phyloP scores from a whole-genome alignment of 2,888 invertebrate genomes.

The Oxycera nigricornis region DNA sequence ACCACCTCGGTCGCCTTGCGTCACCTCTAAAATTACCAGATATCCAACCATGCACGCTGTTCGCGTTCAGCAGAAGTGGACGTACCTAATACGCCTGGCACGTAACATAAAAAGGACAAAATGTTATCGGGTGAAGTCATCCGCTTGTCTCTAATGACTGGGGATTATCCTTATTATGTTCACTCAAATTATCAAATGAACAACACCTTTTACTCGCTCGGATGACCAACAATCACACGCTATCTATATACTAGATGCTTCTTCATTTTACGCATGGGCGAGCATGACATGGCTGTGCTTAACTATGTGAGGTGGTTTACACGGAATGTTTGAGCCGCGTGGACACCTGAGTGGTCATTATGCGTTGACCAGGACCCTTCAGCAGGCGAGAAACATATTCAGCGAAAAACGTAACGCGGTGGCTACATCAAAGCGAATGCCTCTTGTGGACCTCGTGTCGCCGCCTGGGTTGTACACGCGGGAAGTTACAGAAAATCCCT shows the following conservation, averaged over 20 bases:
- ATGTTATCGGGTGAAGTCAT: constrained; percentile 33
- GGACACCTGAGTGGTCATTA: background rate
- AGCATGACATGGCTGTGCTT: background rate
- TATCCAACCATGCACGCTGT: background rate
- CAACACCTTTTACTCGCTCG: constrained; percentile 25
- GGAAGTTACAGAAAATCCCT: background rate
- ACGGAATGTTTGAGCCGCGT: background rate
- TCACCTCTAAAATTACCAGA: no score
- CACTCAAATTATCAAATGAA: constrained; percentile 45
- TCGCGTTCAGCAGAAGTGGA: background rate
- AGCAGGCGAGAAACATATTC: background rate
- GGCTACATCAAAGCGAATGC: constrained; percentile 39
- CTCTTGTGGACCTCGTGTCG: constrained; percentile 17
- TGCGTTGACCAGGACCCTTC: background rate
- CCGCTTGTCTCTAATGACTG: constrained; percentile 40
- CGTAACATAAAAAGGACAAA: background rate
- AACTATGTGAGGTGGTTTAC: background rate
- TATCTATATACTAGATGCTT: background rate
- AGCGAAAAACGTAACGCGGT: no score
- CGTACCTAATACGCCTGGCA: background rate
- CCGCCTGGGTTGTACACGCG: constrained; percentile 39
- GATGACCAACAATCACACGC: constrained; percentile 8
- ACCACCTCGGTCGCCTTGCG: background rate
- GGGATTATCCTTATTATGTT: constrained; percentile 44
- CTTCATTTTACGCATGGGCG: constrained; percentile 6